phyloP scores from a whole-genome alignment of 2,888 invertebrate species.

The Cistogaster globosa region DNA sequence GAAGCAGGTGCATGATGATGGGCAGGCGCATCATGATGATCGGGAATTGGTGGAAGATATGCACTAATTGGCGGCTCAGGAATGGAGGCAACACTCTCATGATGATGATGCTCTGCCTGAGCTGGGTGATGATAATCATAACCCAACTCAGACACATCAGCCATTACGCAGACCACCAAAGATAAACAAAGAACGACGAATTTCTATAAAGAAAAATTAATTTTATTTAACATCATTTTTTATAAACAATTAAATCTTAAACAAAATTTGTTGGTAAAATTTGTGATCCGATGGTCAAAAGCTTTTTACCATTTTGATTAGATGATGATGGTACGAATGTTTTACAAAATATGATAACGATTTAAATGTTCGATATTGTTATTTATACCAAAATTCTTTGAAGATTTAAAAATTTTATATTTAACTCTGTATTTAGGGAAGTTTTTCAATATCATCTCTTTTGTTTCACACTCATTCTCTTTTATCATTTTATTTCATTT shows the following conservation, averaged over 20 bases:
- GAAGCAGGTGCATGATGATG: slow-evolving; percentile 9
- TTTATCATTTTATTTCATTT: background rate
- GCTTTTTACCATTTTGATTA: slow-evolving; percentile 63
- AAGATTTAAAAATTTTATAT: background rate
- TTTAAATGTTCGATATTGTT: slow-evolving; percentile 25
- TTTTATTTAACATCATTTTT: background rate
- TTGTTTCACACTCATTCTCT: slow-evolving; percentile 26
- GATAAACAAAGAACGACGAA: slow-evolving; percentile 54
- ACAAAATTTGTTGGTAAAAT: background rate
- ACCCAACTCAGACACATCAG: slow-evolving; percentile 67
- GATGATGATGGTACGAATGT: slow-evolving; percentile 46
- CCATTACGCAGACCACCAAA: slow-evolving; percentile 60
- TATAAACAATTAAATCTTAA: background rate
- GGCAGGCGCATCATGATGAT: background rate
- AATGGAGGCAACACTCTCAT: background rate
- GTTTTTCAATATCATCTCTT: slow-evolving; percentile 12
- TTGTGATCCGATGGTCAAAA: background rate
- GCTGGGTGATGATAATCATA: slow-evolving; percentile 46
- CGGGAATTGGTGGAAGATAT: background rate
- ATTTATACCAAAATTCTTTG: slow-evolving; percentile 62
- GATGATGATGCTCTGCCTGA: slow-evolving; percentile 9
- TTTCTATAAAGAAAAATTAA: slow-evolving; percentile 49
- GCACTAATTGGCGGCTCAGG: background rate
- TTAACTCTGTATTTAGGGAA: background rate
- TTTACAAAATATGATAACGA: slow-evolving; percentile 50